phyloP scores from a whole-genome alignment of 2,797 vertebrate genomes.

The Graptemys geographica region DNA sequence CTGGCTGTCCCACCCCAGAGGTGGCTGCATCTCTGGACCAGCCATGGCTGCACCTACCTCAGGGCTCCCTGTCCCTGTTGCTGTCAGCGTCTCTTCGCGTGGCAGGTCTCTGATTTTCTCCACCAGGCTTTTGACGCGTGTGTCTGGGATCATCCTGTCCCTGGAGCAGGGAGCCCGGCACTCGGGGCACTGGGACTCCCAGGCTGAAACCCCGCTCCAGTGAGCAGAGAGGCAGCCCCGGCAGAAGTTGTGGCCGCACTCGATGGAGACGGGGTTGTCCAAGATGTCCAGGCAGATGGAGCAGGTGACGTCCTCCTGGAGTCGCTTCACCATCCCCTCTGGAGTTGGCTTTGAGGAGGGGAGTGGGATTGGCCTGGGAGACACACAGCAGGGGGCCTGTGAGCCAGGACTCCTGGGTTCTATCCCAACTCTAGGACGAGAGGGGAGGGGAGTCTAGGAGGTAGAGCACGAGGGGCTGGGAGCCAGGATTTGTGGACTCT shows the following conservation, averaged over 20 bases:
- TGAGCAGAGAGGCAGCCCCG: constrained; percentile 32
- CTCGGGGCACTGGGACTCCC: constrained; percentile 32
- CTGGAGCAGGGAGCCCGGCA: constrained; percentile 40
- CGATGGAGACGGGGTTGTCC: constrained; percentile 47
- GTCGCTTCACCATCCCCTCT: too few species aligned
- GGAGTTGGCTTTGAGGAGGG: neutral
- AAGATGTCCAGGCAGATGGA: constrained; percentile 61
- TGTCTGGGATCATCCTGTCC: neutral
- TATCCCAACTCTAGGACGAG: neutral
- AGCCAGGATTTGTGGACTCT: neutral
- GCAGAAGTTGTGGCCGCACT: constrained; percentile 68
- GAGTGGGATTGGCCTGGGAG: neutral
- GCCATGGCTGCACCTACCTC: neutral
- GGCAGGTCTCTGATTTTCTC: constrained; percentile 59
- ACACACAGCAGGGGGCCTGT: accelerated
- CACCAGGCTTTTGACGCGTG: constrained; percentile 45
- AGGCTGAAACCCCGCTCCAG: neutral
- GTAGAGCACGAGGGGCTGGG: neutral
- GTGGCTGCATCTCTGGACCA: neutral
- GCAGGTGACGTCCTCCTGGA: constrained; percentile 20
- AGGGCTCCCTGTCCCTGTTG: neutral
- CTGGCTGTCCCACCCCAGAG: neutral
- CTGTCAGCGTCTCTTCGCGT: neutral
- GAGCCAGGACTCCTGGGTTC: neutral
- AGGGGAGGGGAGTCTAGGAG: neutral